phyloP scores from a whole-genome alignment of 2,113 vertebrate species.

The Lampris incognitus region DNA sequence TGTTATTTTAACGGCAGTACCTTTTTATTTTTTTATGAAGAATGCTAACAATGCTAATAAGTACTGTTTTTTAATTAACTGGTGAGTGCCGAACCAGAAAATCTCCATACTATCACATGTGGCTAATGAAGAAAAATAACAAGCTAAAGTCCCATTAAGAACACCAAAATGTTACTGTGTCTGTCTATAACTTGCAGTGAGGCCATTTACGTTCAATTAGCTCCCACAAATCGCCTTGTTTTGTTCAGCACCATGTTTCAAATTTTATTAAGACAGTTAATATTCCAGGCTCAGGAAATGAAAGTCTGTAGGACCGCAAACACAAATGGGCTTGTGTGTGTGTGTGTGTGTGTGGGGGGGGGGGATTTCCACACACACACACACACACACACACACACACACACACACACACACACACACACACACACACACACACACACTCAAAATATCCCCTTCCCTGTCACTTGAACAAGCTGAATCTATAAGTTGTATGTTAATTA shows the following conservation, averaged over 20 bases:
- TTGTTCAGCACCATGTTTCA: slow-evolving; percentile 34
- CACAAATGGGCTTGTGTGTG: slow-evolving; percentile 2
- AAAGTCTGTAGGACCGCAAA: slow-evolving; percentile 33
- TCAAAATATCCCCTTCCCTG: slow-evolving; percentile 28
- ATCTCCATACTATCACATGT: not conserved
- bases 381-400: slow-evolving; percentile 7
- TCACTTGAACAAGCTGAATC: slow-evolving; percentile 52
- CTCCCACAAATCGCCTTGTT: slow-evolving; percentile 38
- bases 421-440: slow-evolving; percentile 14
- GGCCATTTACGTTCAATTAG: slow-evolving; percentile 40
- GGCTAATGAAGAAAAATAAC: slow-evolving; percentile 7
- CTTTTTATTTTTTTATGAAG: slow-evolving; percentile 1
- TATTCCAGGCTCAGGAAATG: slow-evolving; percentile 40
- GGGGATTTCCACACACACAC: not conserved
- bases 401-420: not conserved
- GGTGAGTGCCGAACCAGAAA: not conserved
- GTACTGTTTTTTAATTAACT: not conserved
- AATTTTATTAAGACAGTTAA: slow-evolving; percentile 51
- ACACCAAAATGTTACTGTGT: slow-evolving; percentile 27
- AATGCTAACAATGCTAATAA: slow-evolving; percentile 2
- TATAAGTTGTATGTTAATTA: slow-evolving; percentile 72
- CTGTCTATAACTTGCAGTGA: slow-evolving; percentile 36
- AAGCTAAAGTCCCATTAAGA: slow-evolving; percentile 21
- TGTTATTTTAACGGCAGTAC: not conserved
- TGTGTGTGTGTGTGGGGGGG: not conserved